Percentiles rank a stretch among this genome's conserved stretches.
phyloP scores from a whole-genome alignment of 2,113 vertebrate genomes.

The Uria lomvia region DNA sequence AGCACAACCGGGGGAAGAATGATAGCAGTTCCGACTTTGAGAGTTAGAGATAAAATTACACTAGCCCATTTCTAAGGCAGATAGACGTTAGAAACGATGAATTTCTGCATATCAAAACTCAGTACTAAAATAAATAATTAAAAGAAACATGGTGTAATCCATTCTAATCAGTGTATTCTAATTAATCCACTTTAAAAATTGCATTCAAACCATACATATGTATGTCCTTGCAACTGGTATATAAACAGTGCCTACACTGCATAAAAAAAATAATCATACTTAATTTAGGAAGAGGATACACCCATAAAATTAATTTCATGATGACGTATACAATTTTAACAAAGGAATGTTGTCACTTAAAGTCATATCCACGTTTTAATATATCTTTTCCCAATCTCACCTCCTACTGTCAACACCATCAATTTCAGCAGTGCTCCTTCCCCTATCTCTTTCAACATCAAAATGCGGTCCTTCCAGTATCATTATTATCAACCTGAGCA shows the following conservation, averaged over 20 bases:
- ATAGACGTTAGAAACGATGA: background rate
- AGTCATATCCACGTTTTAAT: slow-evolving; percentile 42
- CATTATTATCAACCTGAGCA: slow-evolving; percentile 71
- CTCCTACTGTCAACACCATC: slow-evolving; percentile 73
- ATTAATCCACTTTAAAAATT: background rate
- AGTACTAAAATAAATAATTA: background rate
- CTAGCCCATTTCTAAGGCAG: background rate
- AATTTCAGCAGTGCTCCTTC: slow-evolving; percentile 61
- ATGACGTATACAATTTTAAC: background rate
- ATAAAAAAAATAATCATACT: background rate
- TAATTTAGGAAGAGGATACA: background rate
- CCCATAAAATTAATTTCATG: background rate
- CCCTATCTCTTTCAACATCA: slow-evolving; percentile 72
- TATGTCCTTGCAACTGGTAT: background rate
- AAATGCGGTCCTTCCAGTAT: slow-evolving; percentile 69
- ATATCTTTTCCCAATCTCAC: slow-evolving; percentile 58
- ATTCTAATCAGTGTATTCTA: background rate
- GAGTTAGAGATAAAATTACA: background rate
- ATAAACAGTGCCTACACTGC: background rate
- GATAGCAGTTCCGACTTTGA: background rate
- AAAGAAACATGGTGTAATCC: background rate
- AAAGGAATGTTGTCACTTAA: slow-evolving; percentile 26
- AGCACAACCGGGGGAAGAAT: background rate
- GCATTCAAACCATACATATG: background rate
- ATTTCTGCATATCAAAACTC: background rate